These are phyloP conservation scores for Mobula hypostoma DNA, from an alignment of 2,113 vertebrate genomes.

Conservation along the genomic window DNA sequence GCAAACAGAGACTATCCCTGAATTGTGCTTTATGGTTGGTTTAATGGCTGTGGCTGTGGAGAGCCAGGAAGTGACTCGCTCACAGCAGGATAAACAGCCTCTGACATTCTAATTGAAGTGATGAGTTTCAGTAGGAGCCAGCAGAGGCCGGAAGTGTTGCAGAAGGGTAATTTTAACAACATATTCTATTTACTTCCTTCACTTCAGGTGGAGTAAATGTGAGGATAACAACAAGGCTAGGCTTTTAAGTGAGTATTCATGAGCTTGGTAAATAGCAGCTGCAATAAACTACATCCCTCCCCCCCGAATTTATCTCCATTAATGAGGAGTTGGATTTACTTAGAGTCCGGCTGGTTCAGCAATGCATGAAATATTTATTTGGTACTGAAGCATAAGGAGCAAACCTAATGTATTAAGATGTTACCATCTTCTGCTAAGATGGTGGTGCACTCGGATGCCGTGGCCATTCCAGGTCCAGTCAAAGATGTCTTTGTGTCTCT, in stretches of 20 bases:
- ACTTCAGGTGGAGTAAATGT: background rate
- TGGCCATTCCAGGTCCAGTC: too few relatives aligned
- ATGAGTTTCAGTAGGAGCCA: background rate
- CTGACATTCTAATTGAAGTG: background rate
- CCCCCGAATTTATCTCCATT: background rate
- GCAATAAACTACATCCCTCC: background rate
- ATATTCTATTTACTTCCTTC: background rate
- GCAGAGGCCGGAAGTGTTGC: background rate
- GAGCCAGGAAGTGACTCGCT: background rate
- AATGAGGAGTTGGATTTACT: background rate
- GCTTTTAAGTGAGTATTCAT: background rate
- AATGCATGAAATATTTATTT: slow-evolving; percentile 1
- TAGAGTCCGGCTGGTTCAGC: background rate
- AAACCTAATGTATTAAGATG: background rate
- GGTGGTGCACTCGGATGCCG: too few relatives aligned
- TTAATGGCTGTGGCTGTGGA: background rate
- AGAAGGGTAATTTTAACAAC: background rate
- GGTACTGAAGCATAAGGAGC: background rate
- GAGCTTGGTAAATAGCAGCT: background rate
- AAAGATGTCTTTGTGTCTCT: too few relatives aligned
- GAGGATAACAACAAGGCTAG: background rate
- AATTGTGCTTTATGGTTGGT: too few relatives aligned
- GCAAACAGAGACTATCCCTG: too few relatives aligned
- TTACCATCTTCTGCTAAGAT: too few relatives aligned
- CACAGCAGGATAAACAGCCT: background rate